Base-by-base conservation (phyloP, 2,888 invertebrate species). In the Pandemis heparana region DNA sequence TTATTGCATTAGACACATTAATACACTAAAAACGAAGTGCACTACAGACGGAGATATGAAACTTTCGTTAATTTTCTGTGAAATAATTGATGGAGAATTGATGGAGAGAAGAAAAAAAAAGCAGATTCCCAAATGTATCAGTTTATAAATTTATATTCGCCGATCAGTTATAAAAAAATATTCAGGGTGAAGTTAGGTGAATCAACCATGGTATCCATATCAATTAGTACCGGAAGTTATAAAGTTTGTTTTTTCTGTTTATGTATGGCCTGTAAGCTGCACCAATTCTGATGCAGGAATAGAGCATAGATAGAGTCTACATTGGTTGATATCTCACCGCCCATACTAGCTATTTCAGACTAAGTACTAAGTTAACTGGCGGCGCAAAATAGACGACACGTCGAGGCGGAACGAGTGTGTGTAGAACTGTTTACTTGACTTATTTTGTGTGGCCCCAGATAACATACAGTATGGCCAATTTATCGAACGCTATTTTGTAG, bases 321-420 rank as follows among this genome's bases (percentile, higher is more conserved):
- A 53, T 53, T 18, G 8, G 23, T 56, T 56, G 18, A 23, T 56
- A 23, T 4, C 23, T 6, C 56, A 23, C 23, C 56, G 5, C n/a
- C n/a, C 48, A 23, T 56, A 23, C 12, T 12, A 4, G 56, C 56
- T 32, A 56, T 56, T 56, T 56, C 23, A 23, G 23, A 56, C 18
- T n/a, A 56, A 12, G 23, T 18, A 53, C 51, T 14, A 43, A n/a
- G 62, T 63, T 63, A 63, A 46, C 63, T 18, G 43, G 10, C 67
- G 59, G 56, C n/a, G n/a, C 32, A 68, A 59, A 43, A 23, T 41
- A 67, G 59, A 68, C 16, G 46, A 48, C 32, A 32, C 46, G 14
- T 46, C n/a, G 41, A n/a, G n/a, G 10, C 5, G 59, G 43, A 41
- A 46, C 59, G 41, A 59, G 23, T 59, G 59, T 59, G 43, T 68